A percentile compares a stretch with the other conserved stretches of the same genome.
These are phyloP conservation scores for Drosophila trichaetosa DNA, from an alignment of 2,888 invertebrate genomes.

Conservation along the genomic window DNA sequence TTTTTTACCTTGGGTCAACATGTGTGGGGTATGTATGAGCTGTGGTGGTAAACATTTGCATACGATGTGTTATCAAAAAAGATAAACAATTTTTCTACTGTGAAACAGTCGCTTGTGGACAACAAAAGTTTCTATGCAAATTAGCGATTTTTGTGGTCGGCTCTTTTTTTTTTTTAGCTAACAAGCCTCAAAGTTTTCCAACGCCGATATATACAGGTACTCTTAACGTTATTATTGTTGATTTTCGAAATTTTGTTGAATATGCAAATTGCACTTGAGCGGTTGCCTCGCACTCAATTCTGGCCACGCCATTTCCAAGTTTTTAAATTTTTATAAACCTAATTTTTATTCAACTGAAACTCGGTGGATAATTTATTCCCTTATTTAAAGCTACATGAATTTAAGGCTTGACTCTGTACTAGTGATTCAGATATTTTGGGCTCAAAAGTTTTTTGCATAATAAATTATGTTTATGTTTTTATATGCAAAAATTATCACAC, in stretches of 20 bases:
- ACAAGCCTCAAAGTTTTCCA: constrained; percentile 46
- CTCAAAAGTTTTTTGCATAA: constrained; percentile 25
- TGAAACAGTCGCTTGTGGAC: constrained; percentile 11
- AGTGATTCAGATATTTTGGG: background rate
- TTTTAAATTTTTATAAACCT: constrained; percentile 26
- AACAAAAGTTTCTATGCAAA: constrained; percentile 61
- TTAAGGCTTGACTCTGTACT: constrained; percentile 27
- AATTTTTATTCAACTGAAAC: constrained; percentile 22
- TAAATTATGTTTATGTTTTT: constrained; percentile 18
- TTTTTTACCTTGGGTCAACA: constrained; percentile 48
- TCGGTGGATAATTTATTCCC: constrained; percentile 32
- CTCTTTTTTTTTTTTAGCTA: constrained; percentile 16
- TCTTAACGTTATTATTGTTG: constrained; percentile 16
- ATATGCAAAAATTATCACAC: background rate
- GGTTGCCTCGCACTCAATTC: constrained; percentile 21
- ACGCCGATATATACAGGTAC: constrained; percentile 15
- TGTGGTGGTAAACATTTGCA: constrained; percentile 55
- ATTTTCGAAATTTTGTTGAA: constrained; percentile 47
- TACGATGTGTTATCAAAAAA: constrained; percentile 66
- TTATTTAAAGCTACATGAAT: constrained; percentile 40
- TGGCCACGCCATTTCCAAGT: constrained; percentile 41
- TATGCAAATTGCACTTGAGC: constrained; percentile 66
- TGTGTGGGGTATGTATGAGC: constrained; percentile 16
- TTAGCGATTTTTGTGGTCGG: constrained; percentile 36
- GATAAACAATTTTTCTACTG: constrained; percentile 29